A percentile compares a stretch with the other conserved stretches of the same genome.
These are phyloP conservation scores for Ophion slaviceki DNA, from an alignment of 2,888 invertebrate genomes.

Conservation along the genomic window DNA sequence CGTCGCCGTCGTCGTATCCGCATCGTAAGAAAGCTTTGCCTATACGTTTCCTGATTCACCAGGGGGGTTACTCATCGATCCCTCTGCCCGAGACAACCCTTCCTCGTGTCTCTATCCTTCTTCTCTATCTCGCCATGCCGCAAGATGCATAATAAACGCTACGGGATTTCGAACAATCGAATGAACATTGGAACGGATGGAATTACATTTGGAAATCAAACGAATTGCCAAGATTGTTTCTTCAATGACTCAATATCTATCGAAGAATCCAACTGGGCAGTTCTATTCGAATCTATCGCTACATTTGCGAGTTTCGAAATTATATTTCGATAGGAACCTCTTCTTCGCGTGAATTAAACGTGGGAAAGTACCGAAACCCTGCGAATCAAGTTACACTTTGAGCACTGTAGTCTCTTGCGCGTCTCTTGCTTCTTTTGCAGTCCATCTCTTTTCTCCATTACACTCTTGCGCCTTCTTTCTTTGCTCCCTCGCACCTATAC, in stretches of 20 bases:
- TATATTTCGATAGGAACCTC: neutral
- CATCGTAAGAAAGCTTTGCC: conserved; percentile 12
- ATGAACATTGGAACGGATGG: neutral
- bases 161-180: neutral
- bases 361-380: neutral
- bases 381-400: too few relatives aligned
- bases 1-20: conserved; percentile 39
- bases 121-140: neutral
- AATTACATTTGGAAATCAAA: too few relatives aligned
- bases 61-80: neutral
- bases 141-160: neutral
- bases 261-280: neutral
- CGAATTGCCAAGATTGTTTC: too few relatives aligned
- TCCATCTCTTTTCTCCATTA: conserved; percentile 20
- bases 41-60: conserved; percentile 1
- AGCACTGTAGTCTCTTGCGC: neutral
- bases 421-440: conserved; percentile 22
- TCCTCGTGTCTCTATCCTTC: neutral
- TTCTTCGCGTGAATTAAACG: too few relatives aligned
- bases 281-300: neutral
- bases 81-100: neutral
- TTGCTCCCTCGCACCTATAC: conserved; percentile 5
- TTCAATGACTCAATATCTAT: neutral
- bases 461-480: conserved; percentile 17
- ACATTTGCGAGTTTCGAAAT: neutral